Base-by-base conservation (phyloP, 2,797 vertebrate genomes). In the Hemibagrus guttatus region DNA sequence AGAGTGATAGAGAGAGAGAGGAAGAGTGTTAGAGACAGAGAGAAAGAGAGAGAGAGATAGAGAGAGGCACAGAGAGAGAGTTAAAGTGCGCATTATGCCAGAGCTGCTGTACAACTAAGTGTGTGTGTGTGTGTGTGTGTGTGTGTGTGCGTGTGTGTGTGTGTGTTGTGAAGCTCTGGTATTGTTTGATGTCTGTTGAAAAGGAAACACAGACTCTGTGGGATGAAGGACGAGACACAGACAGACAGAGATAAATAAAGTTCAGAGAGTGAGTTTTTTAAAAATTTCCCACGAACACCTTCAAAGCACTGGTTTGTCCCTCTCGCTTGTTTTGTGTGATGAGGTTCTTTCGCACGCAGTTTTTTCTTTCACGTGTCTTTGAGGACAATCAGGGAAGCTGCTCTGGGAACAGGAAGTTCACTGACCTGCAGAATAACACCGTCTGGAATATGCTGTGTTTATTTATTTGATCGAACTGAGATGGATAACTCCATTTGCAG, bases 121-220 rank as follows among this genome's bases (percentile, higher is more conserved):
- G 1, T 39, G 35, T 39, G 35, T 39, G 35, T 39, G 35, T 39
- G 35, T 39, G 35, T 39, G 35, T 39, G 35, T 2, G 1, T 39
- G 35, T 39, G 35, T 39, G 35, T 39, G 35, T 39, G 35, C 4
- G 35, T 39, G 35, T 39, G 35, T 39, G 35, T 39, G 64, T 31
- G 74, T 1, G 14, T 49, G 83, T 66, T 82, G 42, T 84, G 23
- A 17, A n/a, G 26, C 23, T 58, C 7, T 28, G 7, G 31, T 35
- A 80, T 35, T 59, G 63, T 74, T 66, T 56, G 46, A 52, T 28
- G 68, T 85, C 58, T 75, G 28, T 74, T 28, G 14, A 31, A 64
- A 7, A 35, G 72, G 84, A 42, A 80, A 39, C 46, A 14, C 71
- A 66, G 66, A 35, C 21, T 66, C 14, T 49, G 54, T 19, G 26